Evolutionary conservation across 2,888 invertebrate species (phyloP).

Genomic region (Aricia artaxerxes): DNA sequence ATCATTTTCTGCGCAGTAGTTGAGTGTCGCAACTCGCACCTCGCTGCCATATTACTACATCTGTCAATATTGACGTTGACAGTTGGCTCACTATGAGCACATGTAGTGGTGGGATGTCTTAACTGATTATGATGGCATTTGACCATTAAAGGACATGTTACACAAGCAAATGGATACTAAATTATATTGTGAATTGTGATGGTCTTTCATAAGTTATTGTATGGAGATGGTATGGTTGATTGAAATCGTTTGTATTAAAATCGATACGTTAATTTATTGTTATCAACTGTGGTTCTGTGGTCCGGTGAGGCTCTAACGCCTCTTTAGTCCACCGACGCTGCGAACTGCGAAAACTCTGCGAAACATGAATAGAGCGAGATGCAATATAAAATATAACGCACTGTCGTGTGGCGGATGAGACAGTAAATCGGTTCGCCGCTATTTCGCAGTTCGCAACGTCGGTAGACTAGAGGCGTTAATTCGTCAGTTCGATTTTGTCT

Average conservation of each 20-base stretch:
- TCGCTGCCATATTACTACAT: not conserved
- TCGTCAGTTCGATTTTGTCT: not conserved
- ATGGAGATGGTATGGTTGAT: not conserved
- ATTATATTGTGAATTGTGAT: conserved; percentile 6
- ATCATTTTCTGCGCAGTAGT: not conserved
- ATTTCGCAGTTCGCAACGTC: no score
- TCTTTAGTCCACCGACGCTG: no score
- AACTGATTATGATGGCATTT: not conserved
- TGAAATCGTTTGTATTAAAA: not conserved
- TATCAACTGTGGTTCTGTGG: not conserved
- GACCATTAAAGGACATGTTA: not conserved
- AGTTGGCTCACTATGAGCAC: not conserved
- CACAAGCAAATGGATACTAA: not conserved
- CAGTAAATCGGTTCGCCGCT: no score
- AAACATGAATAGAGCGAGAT: no score
- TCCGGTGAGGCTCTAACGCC: not conserved
- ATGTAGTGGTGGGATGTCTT: not conserved
- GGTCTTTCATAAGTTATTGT: not conserved
- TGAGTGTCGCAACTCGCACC: not conserved
- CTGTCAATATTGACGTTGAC: conserved; percentile 11
- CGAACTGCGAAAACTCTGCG: no score
- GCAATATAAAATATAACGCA: no score
- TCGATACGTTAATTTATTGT: no score
- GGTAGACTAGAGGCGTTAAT: no score
- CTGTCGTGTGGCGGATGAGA: no score